Base-by-base conservation (phyloP, 2,797 vertebrate genomes). In the Cossypha dichroa region DNA sequence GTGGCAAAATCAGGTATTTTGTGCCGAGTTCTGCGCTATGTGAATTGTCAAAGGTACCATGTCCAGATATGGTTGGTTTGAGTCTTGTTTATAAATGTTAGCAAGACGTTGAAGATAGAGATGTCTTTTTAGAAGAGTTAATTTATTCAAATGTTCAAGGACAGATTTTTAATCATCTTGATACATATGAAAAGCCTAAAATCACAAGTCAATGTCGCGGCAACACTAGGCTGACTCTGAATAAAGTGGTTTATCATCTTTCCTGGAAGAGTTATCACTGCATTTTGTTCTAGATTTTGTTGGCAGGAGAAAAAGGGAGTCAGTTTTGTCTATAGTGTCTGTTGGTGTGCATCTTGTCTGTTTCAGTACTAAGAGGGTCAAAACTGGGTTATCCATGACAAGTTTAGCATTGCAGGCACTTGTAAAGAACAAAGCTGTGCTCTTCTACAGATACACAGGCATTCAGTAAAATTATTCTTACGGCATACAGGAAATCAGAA, bases 161-260 rank as follows among this genome's bases (percentile, higher is more conserved):
- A 21, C 25, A 45, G 15, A 10, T 48, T 85, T 91, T 70, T 48
- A 76, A 45, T 94, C 4, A 6, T 28, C 25, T 74, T 59, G 25
- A 21, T 66, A 62, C 43, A 69, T 58, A 54, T 0, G 7, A 74
- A 52, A 74, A 77, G n/a, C 23, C 21, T 38, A 26, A 92, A 58
- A 76, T 85, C 5, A 9, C 45, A 80, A 86, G 67, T 75, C 26
- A 23, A 0, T 54, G 33, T 77, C 0, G 0, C 67, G 11, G 23
- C 85, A 45, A 76, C 10, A 2, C 45, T 36, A 52, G 66, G 11
- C 34, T 87, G 34, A 38, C 29, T 26, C 31, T 29, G 34, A 70
- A 59, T 67, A 59, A 83, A 88, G 58, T 43, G 10, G 13, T 60
- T 90, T 17, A 19, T 88, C 43, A 15, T 81, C 31, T 72, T 84